Evolutionary conservation across 1,140 invertebrate genomes (phyloP), one percentile per base, ranked within the genome.

Genomic region (Coptotermes formosanus): DNA sequence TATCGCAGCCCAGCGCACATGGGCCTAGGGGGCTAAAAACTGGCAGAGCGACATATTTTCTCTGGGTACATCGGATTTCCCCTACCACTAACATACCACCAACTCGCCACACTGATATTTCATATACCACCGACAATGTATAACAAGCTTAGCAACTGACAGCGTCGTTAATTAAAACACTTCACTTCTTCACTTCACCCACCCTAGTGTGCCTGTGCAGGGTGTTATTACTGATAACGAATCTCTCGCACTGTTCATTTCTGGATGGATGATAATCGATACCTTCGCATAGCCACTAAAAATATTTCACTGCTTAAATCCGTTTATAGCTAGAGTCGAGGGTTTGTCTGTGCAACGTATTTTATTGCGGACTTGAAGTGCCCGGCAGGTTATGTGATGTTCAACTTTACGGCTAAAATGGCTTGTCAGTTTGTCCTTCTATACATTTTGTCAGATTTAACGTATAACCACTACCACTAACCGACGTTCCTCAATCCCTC

Each of bases 361-460:
- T 75, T 75, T 75, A 75, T 75, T n/a, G 64, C 64, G 30, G 64
- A 75, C 25, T 30, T 14, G 4, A 75, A 75, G 64, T 75, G 25
- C 64, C n/a, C 64, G 14, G 64, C 6, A 75, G 64, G 64, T 25
- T 75, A 75, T 75, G n/a, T 75, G 64, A 75, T 75, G 64, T 14
- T 75, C 25, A 75, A 75, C 64, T 75, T 75, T 75, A 75, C 64
- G 30, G 30, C 4, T 75, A n/a, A 75, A 75, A 75, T 75, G 64
- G 64, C 25, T 75, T 75, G 64, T 75, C n/a, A 30, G 30, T 75
- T 75, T 75, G 64, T 75, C 30, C 30, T 75, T 75, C 25, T 75
- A 75, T 75, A 59, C 55, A n/a, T 75, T 75, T 75, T 75, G 64
- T 30, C 64, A 75, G 64, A 75, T 75, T 75, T 75, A 75, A 25